phyloP scores from a whole-genome alignment of 1,140 invertebrate species.

The Periplaneta americana region DNA sequence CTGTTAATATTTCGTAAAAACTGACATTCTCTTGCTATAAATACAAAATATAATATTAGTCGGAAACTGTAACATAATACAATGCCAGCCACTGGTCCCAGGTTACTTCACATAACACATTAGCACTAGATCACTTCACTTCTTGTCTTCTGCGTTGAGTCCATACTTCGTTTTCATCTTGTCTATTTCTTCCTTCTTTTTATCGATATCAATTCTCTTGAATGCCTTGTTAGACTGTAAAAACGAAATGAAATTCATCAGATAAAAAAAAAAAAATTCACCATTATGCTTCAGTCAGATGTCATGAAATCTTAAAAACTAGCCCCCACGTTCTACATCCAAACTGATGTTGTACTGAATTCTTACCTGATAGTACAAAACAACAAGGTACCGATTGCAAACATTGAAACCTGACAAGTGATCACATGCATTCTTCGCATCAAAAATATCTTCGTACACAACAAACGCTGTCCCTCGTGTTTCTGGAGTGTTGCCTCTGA shows the following conservation, averaged over 20 bases:
- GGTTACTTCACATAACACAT: background rate
- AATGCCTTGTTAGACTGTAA: constrained; percentile 88
- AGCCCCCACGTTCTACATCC: background rate
- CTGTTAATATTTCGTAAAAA: no score
- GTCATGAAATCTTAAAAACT: background rate
- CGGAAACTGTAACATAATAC: no score
- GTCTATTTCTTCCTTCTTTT: constrained; percentile 95
- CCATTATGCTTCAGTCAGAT: background rate
- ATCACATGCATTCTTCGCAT: constrained; percentile 99
- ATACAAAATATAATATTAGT: no score
- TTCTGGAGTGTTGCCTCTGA: constrained; percentile 93
- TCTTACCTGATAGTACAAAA: constrained; percentile 85
- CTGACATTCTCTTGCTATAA: no score
- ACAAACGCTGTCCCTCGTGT: constrained; percentile 98
- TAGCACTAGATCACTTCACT: constrained; percentile 8
- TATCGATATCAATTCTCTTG: constrained; percentile 93
- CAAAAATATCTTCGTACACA: constrained; percentile 99
- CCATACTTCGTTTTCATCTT: constrained; percentile 95
- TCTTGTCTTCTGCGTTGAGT: constrained; percentile 48
- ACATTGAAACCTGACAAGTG: constrained; percentile 99
- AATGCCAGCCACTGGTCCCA: no score
- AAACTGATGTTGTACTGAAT: background rate
- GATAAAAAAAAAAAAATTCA: background rate
- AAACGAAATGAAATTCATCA: background rate
- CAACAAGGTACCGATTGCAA: constrained; percentile 96